Evolutionary conservation across 2,797 vertebrate genomes (phyloP), one percentile per base, ranked within the genome.

Genomic region (Micrastur ruficollis): DNA sequence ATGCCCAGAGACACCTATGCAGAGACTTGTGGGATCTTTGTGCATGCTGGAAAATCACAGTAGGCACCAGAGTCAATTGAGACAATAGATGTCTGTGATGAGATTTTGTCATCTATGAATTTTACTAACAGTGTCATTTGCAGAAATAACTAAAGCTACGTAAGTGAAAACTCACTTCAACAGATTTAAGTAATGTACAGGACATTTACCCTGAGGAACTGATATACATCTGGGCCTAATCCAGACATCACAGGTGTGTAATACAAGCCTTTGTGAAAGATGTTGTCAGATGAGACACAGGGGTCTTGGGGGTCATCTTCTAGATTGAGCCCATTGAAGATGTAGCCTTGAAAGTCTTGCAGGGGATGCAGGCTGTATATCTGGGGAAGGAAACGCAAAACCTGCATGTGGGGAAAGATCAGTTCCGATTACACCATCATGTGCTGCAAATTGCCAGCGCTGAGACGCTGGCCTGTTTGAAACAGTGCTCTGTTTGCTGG

Each of bases 251-350:
- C 90, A 89, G 98, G 98, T n/a, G n/a, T 93, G 56, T 98, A 98
- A 94, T 98, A 98, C 34, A 98, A 92, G 81, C 98, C 98, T 71
- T 98, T 97, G 74, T 97, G 89, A 86, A 98, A 98, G 78, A 98
- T 97, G 61, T 96, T 95, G 22, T 97, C 97, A 83, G 97, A 85
- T 63, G 97, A 87, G 56, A 98, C 79, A 89, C 98, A 98, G 15
- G 97, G 94, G 5, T 98, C 95, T 73, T 71, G 59, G 14, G 72
- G 95, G 20, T 70, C 72, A 52, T 98, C 98, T 65, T 98, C 98
- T 72, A 98, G 87, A 63, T 96, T 93, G 75, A 98, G 81, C 8
- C 91, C 96, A 11, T 83, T 70, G 67, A 98, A 97, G 78, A 95
- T 8, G 10, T 98, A 98, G 59, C 96, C 96, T 96, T 93, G 88